These are phyloP conservation scores for Chelonoidis abingdonii DNA, from an alignment of 2,113 vertebrate genomes.

Conservation along the genomic window DNA sequence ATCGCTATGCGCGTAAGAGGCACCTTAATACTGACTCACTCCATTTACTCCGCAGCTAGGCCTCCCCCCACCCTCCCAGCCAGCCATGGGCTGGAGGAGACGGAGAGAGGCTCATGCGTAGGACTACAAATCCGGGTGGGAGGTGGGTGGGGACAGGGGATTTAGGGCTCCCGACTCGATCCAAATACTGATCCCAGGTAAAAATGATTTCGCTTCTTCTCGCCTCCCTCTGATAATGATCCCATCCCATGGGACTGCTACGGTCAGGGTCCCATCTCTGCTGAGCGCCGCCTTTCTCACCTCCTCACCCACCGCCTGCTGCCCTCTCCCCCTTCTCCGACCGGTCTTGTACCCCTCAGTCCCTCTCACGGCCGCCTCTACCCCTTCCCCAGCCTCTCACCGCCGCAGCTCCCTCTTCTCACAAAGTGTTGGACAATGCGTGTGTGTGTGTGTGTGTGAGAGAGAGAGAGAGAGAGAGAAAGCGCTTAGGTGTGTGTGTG, in stretches of 20 bases:
- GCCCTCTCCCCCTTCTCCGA: not conserved
- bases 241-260: not conserved
- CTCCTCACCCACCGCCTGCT: not conserved
- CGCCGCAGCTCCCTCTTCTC: not conserved
- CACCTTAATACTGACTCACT: no score
- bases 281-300: no score
- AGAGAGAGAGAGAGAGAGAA: no score
- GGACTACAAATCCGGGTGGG: no score
- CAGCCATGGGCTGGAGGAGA: not conserved
- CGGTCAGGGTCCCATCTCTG: accelerated
- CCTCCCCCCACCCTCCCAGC: accelerated
- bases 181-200: not conserved
- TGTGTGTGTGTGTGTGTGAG: no score
- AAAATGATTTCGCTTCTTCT: not conserved
- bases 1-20: not conserved
- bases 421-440: not conserved
- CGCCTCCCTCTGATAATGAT: not conserved
- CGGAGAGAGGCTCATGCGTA: not conserved
- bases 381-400: accelerated
- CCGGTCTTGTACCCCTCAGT: not conserved
- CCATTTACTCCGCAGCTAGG: not conserved
- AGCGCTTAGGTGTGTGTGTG: not conserved
- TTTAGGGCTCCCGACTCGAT: no score
- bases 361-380: accelerated
- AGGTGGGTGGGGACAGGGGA: accelerated